Base-by-base conservation (phyloP, 2,113 vertebrate species). In the Ctenomys sociabilis region DNA sequence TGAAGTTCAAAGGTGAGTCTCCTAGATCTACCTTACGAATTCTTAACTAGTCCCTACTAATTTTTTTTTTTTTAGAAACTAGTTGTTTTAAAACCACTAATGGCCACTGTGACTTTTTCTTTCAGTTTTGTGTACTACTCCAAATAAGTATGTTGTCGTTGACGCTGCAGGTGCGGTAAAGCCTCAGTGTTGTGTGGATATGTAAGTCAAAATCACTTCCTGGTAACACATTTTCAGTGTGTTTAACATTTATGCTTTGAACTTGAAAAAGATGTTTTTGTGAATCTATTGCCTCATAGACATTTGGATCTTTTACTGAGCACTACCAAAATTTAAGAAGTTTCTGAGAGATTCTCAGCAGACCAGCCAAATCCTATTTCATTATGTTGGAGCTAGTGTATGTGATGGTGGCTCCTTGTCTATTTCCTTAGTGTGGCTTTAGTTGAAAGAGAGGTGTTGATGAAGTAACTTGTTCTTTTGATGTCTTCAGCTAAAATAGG, bases 1-100 rank as follows among this genome's bases (percentile, higher is more conserved):
- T 99, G 98, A 99, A 99, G 98, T 99, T 99, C 98, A 99, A 99
- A 99, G 99, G 99, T 99, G 98, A 98, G 99, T 99, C 94, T 97
- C 96, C 37, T 72, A 85, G 77, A 45, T 95, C 89, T 97, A 81
- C 88, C 97, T 97, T 96, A 75, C 45, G 52, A 37, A 14, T 75
- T 87, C 90, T 96, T 84, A 89, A 91, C 68, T 88, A 66, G 75
- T 90, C 64, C 91, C 80, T 96, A 91, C 91, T 92, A 95, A 96
- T 87, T 94, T 96, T 88, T 93, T 91, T 91, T 95, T 94, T 95
- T 96, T 35, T 91, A 92, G 81, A 96, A 92, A 91, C 89, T 78
- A 95, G 91, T 92, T 84, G 91, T 92, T 91, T 9, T n/a, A 1
- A 64, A 80, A 77, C 12, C 84, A 95, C 95, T 97, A 97, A 97